These are phyloP conservation scores for Spilosoma lubricipeda DNA, from an alignment of 2,888 invertebrate species.

Conservation along the genomic window DNA sequence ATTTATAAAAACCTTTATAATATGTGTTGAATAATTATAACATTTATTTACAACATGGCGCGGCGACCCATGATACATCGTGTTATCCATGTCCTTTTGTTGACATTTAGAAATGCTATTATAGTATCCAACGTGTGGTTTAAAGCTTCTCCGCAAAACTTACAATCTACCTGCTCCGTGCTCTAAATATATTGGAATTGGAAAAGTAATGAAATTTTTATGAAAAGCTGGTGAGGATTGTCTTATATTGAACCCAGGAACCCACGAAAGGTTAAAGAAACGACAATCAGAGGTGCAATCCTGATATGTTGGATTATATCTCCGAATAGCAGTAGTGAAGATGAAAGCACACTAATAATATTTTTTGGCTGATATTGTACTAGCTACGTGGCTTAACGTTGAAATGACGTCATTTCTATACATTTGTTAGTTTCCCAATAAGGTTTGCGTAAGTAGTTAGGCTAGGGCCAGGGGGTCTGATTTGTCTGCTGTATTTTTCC, in stretches of 20 bases:
- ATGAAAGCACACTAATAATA: too few species aligned
- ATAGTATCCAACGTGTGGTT: conserved; percentile 39
- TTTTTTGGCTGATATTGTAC: too few species aligned
- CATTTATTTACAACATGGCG: conserved; percentile 45
- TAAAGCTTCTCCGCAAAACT: not conserved
- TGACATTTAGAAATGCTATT: conserved; percentile 69
- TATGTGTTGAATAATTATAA: conserved; percentile 47
- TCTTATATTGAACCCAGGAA: not conserved
- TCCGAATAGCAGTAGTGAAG: too few species aligned
- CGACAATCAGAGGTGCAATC: too few species aligned
- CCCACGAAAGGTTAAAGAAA: too few species aligned
- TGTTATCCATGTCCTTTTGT: conserved; percentile 56
- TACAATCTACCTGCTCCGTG: not conserved
- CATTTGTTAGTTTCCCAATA: too few species aligned
- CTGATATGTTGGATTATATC: too few species aligned
- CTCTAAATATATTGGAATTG: not conserved
- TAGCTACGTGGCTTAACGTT: too few species aligned
- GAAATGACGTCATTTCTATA: too few species aligned
- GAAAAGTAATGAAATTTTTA: not conserved
- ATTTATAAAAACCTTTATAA: conserved; percentile 45
- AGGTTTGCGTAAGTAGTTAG: too few species aligned
- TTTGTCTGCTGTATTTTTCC: too few species aligned
- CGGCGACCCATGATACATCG: conserved; percentile 61
- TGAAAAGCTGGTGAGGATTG: not conserved
- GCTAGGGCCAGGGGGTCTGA: too few species aligned